Evolutionary conservation across 2,797 vertebrate species (phyloP), one percentile per base, ranked within the genome.

Genomic region (Takifugu ocellatus): DNA sequence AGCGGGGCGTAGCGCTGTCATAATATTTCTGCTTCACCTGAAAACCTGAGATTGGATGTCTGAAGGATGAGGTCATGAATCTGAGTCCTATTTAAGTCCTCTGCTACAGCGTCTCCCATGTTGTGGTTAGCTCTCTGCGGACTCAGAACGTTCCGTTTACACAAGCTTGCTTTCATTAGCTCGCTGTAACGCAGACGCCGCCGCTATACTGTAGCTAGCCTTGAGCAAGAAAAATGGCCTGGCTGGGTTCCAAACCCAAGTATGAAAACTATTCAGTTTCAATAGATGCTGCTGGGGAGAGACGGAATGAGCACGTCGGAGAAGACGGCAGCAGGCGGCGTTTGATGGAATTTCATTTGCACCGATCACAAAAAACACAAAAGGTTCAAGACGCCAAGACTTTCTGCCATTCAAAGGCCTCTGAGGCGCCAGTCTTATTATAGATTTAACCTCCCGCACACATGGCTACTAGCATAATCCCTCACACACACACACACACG

Each of bases 371-470:
- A 48, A 27, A 1, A 21, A 8, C 15, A 7, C 29, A 50, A 64
- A 50, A 43, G 56, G 48, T 21, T 42, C 39, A 59, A n/a, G 42
- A 25, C 47, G 21, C 25, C 27, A 69, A 55, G 52, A 63, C 73
- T 82, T 78, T 79, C 66, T 68, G 59, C 59, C 51, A 61, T 78
- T 73, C 77, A 77, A 79, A 84, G 64, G 66, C 64, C 75, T 74
- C 76, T 70, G 74, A 54, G 45, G 54, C 25, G 26, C 25, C 90
- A 90, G 90, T 89, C 89, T 84, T 61, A 90, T 89, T 88, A 88
- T 39, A 74, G 84, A 72, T 83, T 89, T 85, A 87, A 88, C 79
- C 84, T 84, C 59, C 61, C 72, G 70, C 70, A 75, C 77, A 81
- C 78, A 82, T 83, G 81, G 74, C 70, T 81, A 75, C 73, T n/a